phyloP scores from a whole-genome alignment of 1,140 invertebrate genomes.

The Acromyrmex charruanus region DNA sequence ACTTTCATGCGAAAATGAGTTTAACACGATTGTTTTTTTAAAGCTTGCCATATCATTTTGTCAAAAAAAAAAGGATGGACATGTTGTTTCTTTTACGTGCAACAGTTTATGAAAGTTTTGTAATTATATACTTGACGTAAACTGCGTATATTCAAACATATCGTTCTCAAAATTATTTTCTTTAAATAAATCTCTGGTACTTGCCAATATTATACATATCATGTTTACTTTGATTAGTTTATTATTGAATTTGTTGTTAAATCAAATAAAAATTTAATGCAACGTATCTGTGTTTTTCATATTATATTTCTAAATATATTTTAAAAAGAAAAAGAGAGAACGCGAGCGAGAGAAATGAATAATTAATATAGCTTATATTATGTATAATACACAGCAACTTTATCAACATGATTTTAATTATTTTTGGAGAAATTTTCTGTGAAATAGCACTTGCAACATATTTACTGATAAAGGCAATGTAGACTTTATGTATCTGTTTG shows the following conservation, averaged over 20 bases:
- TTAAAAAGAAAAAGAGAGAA: neutral
- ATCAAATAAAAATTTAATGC: conserved; percentile 36
- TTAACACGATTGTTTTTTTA: conserved; percentile 4
- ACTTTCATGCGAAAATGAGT: conserved; percentile 29
- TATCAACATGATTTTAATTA: neutral
- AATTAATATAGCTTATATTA: neutral
- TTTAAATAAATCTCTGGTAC: neutral
- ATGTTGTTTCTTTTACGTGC: neutral
- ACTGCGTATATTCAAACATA: neutral
- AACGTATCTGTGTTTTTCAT: neutral
- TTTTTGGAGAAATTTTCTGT: neutral
- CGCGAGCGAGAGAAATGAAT: neutral
- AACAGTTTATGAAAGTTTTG: neutral
- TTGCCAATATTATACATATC: conserved; percentile 9
- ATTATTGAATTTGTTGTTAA: neutral
- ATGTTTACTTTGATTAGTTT: neutral
- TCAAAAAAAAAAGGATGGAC: neutral
- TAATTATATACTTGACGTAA: conserved; percentile 13
- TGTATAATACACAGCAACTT: neutral
- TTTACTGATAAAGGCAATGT: conserved; percentile 27
- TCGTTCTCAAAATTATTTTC: neutral
- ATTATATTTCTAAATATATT: conserved; percentile 11
- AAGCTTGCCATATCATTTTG: conserved; percentile 15
- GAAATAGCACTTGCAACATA: neutral
- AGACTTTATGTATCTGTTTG: neutral